Base-by-base conservation (phyloP, 2,113 vertebrate genomes). In the Phainopepla nitens region DNA sequence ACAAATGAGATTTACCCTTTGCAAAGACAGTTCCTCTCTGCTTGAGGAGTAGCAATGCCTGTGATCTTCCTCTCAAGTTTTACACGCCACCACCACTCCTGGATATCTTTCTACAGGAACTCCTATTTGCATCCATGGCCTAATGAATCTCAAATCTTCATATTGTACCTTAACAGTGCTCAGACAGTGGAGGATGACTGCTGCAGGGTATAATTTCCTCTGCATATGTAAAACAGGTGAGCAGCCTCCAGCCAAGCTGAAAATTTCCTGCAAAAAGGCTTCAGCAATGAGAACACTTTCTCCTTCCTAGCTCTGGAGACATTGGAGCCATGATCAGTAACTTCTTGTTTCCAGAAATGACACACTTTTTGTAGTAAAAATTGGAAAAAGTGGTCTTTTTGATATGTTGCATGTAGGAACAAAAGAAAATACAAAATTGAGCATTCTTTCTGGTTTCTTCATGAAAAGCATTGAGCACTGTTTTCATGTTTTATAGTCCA, bases 1-100 rank as follows among this genome's bases (percentile, higher is more conserved):
- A 45, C 44, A 93, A 90, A 93, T 83, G 85, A 93, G 85, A 94
- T 96, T 94, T 86, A 73, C 56, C 51, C 71, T 90, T 68, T 88
- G 70, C 80, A 65, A 82, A 90, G 76, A 33, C 54, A 51, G 33
- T 19, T 81, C 31, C 22, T 93, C 76, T 88, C 49, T 91, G 47
- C 82, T 80, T 21, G 66, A 88, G 47, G 22, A 92, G 39, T 20
- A 44, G 24, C 28, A 57, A 6, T 1, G 33, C 23, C 60, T 88
- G 54, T 93, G 82, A 86, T 94, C 64, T 54, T 88, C 17, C 58
- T 82, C 89, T 73, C 41, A 36, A 81, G 90, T 82, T 93, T 86
- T 78, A 70, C 88, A 60, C 60, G 79, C 27, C 60, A 54, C 82
- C 62, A 42, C 58, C 56, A 81, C 50, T 93, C 58, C 64, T 86